These are phyloP conservation scores for Tangara arthus DNA, from an alignment of 2,797 vertebrate genomes.

Conservation along the genomic window DNA sequence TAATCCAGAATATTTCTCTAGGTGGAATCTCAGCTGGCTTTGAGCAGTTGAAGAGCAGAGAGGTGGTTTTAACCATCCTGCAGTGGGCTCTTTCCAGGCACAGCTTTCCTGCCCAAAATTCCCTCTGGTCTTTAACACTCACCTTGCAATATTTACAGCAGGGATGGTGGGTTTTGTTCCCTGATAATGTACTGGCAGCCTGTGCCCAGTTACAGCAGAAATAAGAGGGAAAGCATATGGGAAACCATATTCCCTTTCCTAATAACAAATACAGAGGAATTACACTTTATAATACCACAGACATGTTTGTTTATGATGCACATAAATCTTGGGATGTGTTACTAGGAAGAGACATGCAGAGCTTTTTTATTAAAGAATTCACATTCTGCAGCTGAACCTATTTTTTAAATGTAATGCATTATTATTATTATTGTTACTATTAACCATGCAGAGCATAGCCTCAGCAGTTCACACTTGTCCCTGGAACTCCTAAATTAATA, in stretches of 20 bases:
- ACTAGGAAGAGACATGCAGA: neutral
- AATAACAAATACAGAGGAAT: conserved; percentile 55
- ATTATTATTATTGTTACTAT: neutral
- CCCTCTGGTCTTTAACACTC: neutral
- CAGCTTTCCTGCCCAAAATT: neutral
- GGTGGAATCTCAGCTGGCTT: neutral
- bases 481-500: neutral
- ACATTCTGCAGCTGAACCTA: neutral
- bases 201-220: conserved; percentile 24
- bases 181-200: neutral
- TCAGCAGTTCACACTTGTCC: neutral
- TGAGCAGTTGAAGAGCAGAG: neutral
- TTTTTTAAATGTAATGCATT: neutral
- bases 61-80: neutral
- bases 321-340: conserved; percentile 20
- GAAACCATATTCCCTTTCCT: conserved; percentile 52
- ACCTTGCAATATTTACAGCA: neutral
- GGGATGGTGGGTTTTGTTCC: neutral
- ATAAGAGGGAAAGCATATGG: conserved; percentile 31
- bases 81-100: neutral
- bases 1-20: neutral
- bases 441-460: neutral
- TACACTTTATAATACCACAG: conserved; percentile 14
- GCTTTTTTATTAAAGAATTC: conserved; percentile 19
- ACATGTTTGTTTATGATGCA: conserved; percentile 34